These are phyloP conservation scores for Narcine bancroftii DNA, from an alignment of 2,113 vertebrate genomes.

Conservation along the genomic window DNA sequence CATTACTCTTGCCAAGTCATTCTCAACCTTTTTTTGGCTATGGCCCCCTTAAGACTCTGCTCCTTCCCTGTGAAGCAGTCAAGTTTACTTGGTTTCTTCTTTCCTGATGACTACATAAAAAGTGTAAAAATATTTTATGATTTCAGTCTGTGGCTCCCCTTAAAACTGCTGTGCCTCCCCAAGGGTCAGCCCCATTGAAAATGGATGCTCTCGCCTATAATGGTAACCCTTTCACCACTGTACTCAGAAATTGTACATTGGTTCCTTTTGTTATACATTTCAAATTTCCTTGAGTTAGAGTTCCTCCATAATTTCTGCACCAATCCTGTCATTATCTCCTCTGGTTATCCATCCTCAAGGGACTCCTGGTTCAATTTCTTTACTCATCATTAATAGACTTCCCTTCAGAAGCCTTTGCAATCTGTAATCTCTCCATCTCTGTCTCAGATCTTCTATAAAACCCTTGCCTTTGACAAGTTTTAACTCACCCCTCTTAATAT, in stretches of 20 bases:
- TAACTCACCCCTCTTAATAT: not conserved
- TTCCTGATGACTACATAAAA: too few relatives aligned
- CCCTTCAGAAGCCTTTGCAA: not conserved
- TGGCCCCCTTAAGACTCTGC: too few relatives aligned
- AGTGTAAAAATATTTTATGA: too few relatives aligned
- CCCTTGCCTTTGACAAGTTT: not conserved
- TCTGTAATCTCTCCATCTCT: not conserved
- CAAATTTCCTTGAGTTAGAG: not conserved
- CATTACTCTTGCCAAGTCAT: too few relatives aligned
- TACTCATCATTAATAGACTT: not conserved
- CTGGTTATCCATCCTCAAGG: not conserved
- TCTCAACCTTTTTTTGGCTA: too few relatives aligned
- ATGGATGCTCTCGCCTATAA: too few relatives aligned
- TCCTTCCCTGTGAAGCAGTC: too few relatives aligned
- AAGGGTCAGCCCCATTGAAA: too few relatives aligned
- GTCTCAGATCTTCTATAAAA: not conserved
- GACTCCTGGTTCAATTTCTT: not conserved
- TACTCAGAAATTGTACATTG: not conserved
- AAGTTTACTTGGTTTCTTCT: too few relatives aligned
- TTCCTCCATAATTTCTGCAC: not conserved
- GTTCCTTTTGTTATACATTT: not conserved
- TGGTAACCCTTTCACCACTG: not conserved
- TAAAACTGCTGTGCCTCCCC: too few relatives aligned
- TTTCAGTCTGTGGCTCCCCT: too few relatives aligned
- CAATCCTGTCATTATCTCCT: not conserved